Base-by-base conservation (phyloP, 2,113 vertebrate genomes). In the Ovibos moschatus region DNA sequence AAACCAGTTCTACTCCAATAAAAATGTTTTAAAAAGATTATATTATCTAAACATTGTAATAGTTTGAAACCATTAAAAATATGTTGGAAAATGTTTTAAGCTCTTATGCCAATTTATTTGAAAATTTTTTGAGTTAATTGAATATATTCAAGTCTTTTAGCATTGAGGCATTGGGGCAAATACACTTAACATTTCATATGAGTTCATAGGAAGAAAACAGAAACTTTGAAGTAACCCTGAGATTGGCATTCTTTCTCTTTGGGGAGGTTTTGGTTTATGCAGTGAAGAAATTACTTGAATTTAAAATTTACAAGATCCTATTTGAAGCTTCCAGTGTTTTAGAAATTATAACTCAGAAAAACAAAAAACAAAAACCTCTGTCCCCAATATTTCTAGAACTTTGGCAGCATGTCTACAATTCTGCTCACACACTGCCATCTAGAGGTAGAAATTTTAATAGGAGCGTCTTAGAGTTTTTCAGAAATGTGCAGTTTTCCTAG, bases 11-110 rank as follows among this genome's bases (percentile, higher is more conserved):
- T 36, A 21, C 64, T 71, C 33, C 64, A 71, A 71, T 2, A 36
- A 67, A 15, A 33, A 33, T 0, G 1, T 33, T 23, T 17, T n/a
- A 1, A 64, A 30, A 14, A 60, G 12, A 60, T 30, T 60, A 1
- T 14, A 60, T 60, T 60, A 60, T 60, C 27, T 60, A 60, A 60
- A 60, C 2, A 28, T 14, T 30, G 12, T 6, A 60, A 14, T 60
- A 60, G 2, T 60, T 28, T 30, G 58, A 60, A 60, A 60, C 27
- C 27, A 60, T 28, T 60, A 60, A 60, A 14, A 28, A 28, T 14
- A 28, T 60, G 12, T 1, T 64, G 6, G 62, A 33, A 64, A 64
- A 64, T 33, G 3, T 64, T 64, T n/a, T 67, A 4, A 67, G 62
- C 3, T 19, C 33, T n/a, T 67, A 67, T 9, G 62, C 33, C 16